Conservation (phyloP, 2,888 invertebrate genomes). For the Muschampia plurimacula region DNA sequence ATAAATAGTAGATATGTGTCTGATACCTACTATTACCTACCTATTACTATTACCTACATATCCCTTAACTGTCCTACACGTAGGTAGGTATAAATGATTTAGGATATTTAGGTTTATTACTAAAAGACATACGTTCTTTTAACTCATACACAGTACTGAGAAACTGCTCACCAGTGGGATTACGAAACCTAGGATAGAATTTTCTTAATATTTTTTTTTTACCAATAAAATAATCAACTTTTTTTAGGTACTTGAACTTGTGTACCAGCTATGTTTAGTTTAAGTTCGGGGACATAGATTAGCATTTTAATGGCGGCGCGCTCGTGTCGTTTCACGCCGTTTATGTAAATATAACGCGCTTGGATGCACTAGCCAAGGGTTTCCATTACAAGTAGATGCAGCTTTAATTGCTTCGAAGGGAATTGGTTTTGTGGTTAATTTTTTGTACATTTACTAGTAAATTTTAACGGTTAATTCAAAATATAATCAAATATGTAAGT, state of each 20-base stretch:
- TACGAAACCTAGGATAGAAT: too few relatives aligned
- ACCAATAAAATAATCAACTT: too few relatives aligned
- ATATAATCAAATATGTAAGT: background rate
- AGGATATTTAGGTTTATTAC: too few relatives aligned
- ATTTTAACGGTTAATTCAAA: background rate
- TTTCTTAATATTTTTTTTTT: too few relatives aligned
- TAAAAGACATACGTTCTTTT: too few relatives aligned
- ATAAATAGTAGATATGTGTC: too few relatives aligned
- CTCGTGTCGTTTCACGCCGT: slow-evolving; percentile 40
- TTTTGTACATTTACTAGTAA: background rate
- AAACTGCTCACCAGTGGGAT: too few relatives aligned
- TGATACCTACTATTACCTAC: too few relatives aligned
- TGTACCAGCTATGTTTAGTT: background rate
- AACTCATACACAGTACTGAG: too few relatives aligned
- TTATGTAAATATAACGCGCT: slow-evolving; percentile 56
- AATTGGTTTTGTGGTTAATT: slow-evolving; percentile 8
- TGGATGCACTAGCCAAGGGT: slow-evolving; percentile 49
- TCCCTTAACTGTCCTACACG: too few relatives aligned
- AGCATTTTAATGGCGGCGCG: slow-evolving; percentile 49
- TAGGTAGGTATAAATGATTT: too few relatives aligned
- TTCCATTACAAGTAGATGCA: slow-evolving; percentile 52
- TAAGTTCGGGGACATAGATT: slow-evolving; percentile 45
- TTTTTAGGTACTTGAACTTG: background rate
- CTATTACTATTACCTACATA: too few relatives aligned
- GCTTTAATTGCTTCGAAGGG: slow-evolving; percentile 39